Percentiles rank a stretch among this genome's conserved stretches.
Conservation (phyloP, 2,797 vertebrate genomes). For the Cuculus canorus region DNA sequence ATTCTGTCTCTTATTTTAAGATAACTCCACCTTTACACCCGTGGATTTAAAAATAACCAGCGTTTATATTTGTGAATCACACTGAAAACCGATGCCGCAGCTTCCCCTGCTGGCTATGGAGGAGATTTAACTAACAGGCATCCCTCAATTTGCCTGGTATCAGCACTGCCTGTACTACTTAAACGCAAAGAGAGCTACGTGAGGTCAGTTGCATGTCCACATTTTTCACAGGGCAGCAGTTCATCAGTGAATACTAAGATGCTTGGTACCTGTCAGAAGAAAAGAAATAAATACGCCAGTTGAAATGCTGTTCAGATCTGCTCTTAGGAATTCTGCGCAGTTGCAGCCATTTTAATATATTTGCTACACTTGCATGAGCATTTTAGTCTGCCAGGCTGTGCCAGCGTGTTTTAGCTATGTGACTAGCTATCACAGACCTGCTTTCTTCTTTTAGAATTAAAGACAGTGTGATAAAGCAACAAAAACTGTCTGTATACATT, state of each 20-base stretch:
- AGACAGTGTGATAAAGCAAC: not conserved
- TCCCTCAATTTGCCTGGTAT: accelerated
- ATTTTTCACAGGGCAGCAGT: not conserved
- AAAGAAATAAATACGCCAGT: not conserved
- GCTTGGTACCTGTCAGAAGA: not conserved
- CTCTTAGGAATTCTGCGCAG: not conserved
- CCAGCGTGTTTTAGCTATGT: not conserved
- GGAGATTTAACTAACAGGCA: not conserved
- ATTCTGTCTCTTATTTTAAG: slow-evolving; percentile 13
- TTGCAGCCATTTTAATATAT: not conserved
- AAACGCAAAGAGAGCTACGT: not conserved
- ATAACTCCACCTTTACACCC: not conserved
- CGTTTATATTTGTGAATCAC: not conserved
- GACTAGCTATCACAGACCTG: not conserved
- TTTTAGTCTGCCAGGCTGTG: not conserved
- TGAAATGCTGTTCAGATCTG: not conserved
- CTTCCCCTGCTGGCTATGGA: slow-evolving; percentile 26
- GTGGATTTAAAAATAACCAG: not conserved
- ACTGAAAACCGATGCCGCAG: slow-evolving; percentile 31
- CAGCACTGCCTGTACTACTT: not conserved
- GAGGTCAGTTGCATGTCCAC: not conserved
- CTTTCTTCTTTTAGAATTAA: not conserved
- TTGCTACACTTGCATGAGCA: not conserved
- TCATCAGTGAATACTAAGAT: not conserved
- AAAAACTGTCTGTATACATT: not conserved